Conservation (phyloP, 2,113 vertebrate genomes). For the Rafetus swinhoei region DNA sequence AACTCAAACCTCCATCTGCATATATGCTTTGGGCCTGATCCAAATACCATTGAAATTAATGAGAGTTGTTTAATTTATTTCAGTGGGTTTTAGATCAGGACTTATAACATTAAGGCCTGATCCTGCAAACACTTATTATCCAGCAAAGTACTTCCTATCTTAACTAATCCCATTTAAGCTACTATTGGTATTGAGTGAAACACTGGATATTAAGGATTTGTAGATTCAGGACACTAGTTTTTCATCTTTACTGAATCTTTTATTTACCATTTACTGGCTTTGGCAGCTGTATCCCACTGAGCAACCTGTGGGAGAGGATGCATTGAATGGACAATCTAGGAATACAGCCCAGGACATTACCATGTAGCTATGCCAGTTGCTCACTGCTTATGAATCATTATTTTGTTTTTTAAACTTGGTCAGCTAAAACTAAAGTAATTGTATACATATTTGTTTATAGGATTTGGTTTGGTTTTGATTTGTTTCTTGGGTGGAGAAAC, state of each 20-base stretch:
- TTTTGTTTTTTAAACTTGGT: background rate
- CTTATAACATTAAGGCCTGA: background rate
- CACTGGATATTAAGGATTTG: background rate
- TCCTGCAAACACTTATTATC: background rate
- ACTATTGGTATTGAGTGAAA: background rate
- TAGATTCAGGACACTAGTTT: background rate
- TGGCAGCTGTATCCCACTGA: background rate
- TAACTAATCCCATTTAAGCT: background rate
- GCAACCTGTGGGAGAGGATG: background rate
- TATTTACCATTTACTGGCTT: background rate
- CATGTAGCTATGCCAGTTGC: background rate
- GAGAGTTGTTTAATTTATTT: background rate
- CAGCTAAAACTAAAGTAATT: background rate
- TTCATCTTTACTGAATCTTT: background rate
- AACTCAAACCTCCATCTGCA: background rate
- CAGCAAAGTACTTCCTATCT: background rate
- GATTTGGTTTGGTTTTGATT: background rate
- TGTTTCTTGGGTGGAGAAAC: background rate
- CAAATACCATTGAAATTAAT: background rate
- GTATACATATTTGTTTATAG: background rate
- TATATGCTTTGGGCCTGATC: background rate
- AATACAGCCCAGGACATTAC: background rate
- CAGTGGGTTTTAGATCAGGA: background rate
- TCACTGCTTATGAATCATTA: accelerated
- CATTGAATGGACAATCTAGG: background rate